Percentiles rank a stretch among this genome's conserved stretches.
phyloP scores from a whole-genome alignment of 2,113 vertebrate genomes.

The Sander lucioperca region DNA sequence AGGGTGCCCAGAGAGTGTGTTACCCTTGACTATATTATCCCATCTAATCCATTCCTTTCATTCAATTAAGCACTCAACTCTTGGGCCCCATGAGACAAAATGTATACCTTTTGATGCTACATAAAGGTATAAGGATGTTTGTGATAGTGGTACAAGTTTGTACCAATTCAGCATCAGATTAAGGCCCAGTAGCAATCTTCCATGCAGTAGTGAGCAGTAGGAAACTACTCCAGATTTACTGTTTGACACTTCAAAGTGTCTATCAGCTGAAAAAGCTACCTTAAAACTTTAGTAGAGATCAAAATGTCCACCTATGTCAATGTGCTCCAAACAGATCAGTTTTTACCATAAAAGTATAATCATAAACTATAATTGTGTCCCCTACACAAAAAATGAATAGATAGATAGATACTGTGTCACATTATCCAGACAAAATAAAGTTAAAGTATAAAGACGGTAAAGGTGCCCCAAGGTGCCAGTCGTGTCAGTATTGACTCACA shows the following conservation, averaged over 20 bases:
- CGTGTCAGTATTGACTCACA: conserved; percentile 87
- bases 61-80: neutral
- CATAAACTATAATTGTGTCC: too few species aligned
- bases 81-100: neutral
- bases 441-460: neutral
- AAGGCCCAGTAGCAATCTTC: neutral
- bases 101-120: neutral
- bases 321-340: too few species aligned
- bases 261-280: neutral
- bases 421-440: neutral
- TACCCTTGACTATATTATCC: too few species aligned
- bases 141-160: neutral
- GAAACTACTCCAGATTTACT: neutral
- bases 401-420: neutral
- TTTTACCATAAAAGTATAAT: too few species aligned
- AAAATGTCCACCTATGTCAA: too few species aligned
- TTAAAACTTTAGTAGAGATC: neutral
- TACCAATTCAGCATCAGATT: neutral
- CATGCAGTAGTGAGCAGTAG: neutral
- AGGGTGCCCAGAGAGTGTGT: neutral
- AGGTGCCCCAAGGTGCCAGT: neutral
- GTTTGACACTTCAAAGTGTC: neutral
- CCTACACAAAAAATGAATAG: too few species aligned
- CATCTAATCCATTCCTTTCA: neutral
- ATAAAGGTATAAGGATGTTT: neutral